Conservation (phyloP, 2,113 vertebrate species). For the Crotalus tigris region DNA sequence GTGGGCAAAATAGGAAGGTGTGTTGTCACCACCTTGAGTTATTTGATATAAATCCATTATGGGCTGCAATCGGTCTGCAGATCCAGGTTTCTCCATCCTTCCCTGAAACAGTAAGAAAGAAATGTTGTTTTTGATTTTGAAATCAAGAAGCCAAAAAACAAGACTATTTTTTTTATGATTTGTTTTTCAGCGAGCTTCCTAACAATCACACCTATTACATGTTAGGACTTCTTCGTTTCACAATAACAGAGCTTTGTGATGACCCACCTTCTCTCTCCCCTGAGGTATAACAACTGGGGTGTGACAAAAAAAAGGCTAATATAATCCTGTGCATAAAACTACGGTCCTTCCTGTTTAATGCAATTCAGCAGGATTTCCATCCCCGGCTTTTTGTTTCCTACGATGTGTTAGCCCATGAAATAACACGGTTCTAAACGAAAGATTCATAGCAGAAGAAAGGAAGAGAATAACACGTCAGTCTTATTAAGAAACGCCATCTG, state of each 20-base stretch:
- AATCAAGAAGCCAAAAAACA: neutral
- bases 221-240: too few species aligned
- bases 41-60: neutral
- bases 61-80: neutral
- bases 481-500: too few species aligned
- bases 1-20: too few species aligned
- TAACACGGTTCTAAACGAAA: slow-evolving; percentile 1
- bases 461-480: too few species aligned
- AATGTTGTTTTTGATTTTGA: neutral
- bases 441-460: neutral
- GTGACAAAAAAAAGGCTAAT: neutral
- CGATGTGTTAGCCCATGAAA: neutral
- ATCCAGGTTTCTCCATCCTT: neutral
- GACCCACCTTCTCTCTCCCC: neutral
- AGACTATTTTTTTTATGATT: neutral
- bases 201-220: too few species aligned
- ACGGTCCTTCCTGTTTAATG: neutral
- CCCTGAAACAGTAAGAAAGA: neutral
- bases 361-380: neutral
- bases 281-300: neutral
- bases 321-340: neutral
- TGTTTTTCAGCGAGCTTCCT: neutral
- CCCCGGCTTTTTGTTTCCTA: neutral
- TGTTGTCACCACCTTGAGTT: too few species aligned
- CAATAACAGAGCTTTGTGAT: neutral